Evolutionary conservation across 2,888 invertebrate species (phyloP).

Genomic region (Spialia ferax): DNA sequence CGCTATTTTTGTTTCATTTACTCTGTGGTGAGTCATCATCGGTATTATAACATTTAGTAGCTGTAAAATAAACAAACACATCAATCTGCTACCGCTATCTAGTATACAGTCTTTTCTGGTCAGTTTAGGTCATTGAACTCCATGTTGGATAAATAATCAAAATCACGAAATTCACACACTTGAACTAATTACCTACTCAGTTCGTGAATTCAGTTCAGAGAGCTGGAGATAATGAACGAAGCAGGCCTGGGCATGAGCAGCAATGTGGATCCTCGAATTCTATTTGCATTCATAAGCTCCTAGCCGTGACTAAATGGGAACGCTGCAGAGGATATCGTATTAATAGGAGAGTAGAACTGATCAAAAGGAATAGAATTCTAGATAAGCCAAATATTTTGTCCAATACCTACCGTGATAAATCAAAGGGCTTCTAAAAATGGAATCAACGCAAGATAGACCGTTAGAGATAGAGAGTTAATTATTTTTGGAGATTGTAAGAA

Average conservation of each 20-base stretch:
- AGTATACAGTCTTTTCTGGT: background rate
- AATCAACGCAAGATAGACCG: background rate
- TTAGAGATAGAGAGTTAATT: no score
- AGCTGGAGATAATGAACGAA: conserved; percentile 18
- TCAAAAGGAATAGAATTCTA: background rate
- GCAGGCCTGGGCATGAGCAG: conserved; percentile 19
- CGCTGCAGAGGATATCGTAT: conserved; percentile 19
- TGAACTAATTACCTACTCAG: conserved; percentile 16
- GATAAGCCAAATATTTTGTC: background rate
- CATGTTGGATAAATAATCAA: background rate
- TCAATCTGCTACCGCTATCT: no score
- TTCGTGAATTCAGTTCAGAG: background rate
- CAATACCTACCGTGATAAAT: background rate
- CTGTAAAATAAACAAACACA: no score
- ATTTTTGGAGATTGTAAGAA: no score
- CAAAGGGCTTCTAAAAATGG: background rate
- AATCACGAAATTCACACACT: background rate
- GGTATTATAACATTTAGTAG: no score
- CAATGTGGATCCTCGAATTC: conserved; percentile 16
- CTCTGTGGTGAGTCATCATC: no score
- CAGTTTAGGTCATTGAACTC: background rate
- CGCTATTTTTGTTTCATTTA: no score
- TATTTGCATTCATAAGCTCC: conserved; percentile 36
- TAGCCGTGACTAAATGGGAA: conserved; percentile 27
- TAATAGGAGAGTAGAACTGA: conserved; percentile 22